These are phyloP conservation scores for Spicauda simplicius DNA, from an alignment of 2,888 invertebrate species.

Conservation along the genomic window DNA sequence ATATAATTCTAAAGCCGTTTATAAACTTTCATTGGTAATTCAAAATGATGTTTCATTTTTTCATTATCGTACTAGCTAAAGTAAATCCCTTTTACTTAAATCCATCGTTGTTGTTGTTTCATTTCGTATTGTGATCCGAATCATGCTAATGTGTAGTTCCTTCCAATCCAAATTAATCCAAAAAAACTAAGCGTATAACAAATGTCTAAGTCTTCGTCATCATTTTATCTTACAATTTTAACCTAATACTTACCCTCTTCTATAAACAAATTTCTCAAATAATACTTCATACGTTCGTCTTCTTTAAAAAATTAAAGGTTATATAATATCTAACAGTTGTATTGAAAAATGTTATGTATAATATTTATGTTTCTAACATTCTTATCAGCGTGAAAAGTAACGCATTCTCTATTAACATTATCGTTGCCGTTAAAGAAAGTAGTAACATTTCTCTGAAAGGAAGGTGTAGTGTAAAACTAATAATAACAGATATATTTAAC, in stretches of 20 bases:
- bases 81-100: slow-evolving; percentile 10
- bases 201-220: slow-evolving; percentile 31
- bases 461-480: neutral
- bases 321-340: neutral
- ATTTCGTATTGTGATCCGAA: slow-evolving; percentile 13
- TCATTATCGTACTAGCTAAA: slow-evolving; percentile 11
- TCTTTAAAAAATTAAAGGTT: neutral
- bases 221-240: neutral
- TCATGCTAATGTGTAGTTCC: slow-evolving; percentile 26
- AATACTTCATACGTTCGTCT: neutral
- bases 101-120: slow-evolving; percentile 22
- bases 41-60: slow-evolving; percentile 12
- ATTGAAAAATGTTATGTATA: neutral
- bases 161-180: slow-evolving; percentile 24
- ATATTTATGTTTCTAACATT: neutral
- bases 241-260: neutral
- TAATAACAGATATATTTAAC: neutral
- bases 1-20: slow-evolving; percentile 15
- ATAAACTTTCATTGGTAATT: slow-evolving; percentile 5
- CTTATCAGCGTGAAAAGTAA: neutral
- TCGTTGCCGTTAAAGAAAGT: neutral
- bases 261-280: neutral
- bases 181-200: neutral
- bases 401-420: neutral
- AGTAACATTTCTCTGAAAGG: neutral